Conservation (phyloP, 2,888 invertebrate genomes). For the Drosophila monieri region DNA sequence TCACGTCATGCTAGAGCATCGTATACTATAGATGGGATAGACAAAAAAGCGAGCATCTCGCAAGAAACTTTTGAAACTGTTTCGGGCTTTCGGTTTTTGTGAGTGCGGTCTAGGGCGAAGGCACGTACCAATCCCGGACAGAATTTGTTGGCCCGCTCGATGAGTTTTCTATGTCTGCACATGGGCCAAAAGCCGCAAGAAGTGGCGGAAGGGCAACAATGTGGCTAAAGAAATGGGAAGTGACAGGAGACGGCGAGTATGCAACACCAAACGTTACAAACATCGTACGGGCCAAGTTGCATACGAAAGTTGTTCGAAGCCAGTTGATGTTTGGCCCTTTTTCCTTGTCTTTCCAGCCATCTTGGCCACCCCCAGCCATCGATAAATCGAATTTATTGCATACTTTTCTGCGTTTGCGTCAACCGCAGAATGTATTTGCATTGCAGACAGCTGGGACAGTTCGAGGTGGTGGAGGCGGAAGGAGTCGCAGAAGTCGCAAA, state of each 20-base stretch:
- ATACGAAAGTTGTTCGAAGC: slow-evolving; percentile 47
- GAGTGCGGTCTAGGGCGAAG: slow-evolving; percentile 29
- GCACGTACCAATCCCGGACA: slow-evolving; percentile 59
- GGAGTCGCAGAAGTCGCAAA: slow-evolving; percentile 3
- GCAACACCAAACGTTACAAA: slow-evolving; percentile 64
- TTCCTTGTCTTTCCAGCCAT: neutral
- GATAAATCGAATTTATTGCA: slow-evolving; percentile 75
- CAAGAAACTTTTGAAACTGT: slow-evolving; percentile 55
- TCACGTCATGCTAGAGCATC: slow-evolving; percentile 57
- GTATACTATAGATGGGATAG: neutral
- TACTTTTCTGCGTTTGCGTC: slow-evolving; percentile 60
- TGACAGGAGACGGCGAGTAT: slow-evolving; percentile 47
- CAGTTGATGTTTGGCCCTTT: slow-evolving; percentile 43
- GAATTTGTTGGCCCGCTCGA: slow-evolving; percentile 58
- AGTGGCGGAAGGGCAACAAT: slow-evolving; percentile 26
- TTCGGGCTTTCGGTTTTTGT: slow-evolving; percentile 18
- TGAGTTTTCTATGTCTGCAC: slow-evolving; percentile 60
- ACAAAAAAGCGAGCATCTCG: slow-evolving; percentile 38
- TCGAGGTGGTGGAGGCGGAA: slow-evolving; percentile 24
- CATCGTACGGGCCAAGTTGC: slow-evolving; percentile 50
- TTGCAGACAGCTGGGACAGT: slow-evolving; percentile 67
- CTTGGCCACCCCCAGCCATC: neutral
- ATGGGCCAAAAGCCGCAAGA: slow-evolving; percentile 49
- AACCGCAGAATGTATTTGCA: slow-evolving; percentile 73
- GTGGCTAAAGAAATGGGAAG: slow-evolving; percentile 15